These are phyloP conservation scores for Apamea monoglypha DNA, from an alignment of 2,888 invertebrate species.

Conservation along the genomic window DNA sequence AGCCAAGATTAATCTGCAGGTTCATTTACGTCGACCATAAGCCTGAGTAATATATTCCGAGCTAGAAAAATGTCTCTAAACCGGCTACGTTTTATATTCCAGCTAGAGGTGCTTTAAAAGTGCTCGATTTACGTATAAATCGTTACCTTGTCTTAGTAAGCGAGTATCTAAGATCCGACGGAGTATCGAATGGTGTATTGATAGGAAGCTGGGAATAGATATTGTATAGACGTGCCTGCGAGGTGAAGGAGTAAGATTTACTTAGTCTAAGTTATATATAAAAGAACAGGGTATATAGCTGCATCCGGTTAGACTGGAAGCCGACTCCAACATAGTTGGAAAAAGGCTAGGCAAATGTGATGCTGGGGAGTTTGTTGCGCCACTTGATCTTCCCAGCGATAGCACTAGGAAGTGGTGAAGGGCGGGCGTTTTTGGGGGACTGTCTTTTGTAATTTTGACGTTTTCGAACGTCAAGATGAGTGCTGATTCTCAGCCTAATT, in stretches of 20 bases:
- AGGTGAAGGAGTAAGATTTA: background rate
- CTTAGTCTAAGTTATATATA: background rate
- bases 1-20: slow-evolving; percentile 55
- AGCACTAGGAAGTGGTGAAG: no score
- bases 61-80: slow-evolving; percentile 65
- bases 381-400: no score
- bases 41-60: slow-evolving; percentile 59
- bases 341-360: no score
- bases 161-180: slow-evolving; percentile 31
- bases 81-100: slow-evolving; percentile 60
- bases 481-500: no score
- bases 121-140: slow-evolving; percentile 63
- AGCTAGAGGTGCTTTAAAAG: slow-evolving; percentile 46
- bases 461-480: no score
- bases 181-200: slow-evolving; percentile 40
- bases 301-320: no score
- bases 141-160: slow-evolving; percentile 48
- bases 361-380: no score
- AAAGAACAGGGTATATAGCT: no score
- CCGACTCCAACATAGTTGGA: no score
- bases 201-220: slow-evolving; percentile 22
- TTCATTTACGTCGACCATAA: slow-evolving; percentile 59
- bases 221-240: slow-evolving; percentile 1
- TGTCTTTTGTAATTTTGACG: no score
- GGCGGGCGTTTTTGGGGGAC: no score